These are phyloP conservation scores for Drosophila azteca DNA, from an alignment of 1,140 invertebrate genomes.

Conservation along the genomic window DNA sequence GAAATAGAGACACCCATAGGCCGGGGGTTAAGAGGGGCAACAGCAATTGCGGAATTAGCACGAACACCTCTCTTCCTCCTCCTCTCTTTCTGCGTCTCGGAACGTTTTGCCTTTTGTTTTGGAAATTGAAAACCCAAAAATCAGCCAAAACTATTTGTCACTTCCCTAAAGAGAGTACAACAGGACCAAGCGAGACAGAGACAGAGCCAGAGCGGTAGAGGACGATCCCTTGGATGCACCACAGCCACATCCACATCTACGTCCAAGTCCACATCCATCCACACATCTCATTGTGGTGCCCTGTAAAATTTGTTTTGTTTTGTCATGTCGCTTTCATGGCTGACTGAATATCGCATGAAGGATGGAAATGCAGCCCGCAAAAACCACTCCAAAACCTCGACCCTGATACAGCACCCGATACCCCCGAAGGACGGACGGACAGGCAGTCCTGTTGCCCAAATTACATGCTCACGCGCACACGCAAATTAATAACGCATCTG, in stretches of 20 bases:
- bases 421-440: no score
- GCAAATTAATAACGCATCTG: conserved; percentile 83
- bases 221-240: neutral
- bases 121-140: conserved; percentile 54
- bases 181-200: no score
- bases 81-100: neutral
- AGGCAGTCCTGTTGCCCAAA: conserved; percentile 49
- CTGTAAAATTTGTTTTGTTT: conserved; percentile 80
- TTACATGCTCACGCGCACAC: conserved; percentile 83
- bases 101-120: conserved; percentile 51
- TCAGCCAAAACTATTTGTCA: conserved; percentile 62
- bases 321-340: conserved; percentile 82
- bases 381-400: conserved; percentile 23
- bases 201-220: neutral
- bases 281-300: conserved; percentile 47
- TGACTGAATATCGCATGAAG: conserved; percentile 59
- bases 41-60: conserved; percentile 76
- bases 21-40: conserved; percentile 36
- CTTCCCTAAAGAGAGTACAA: conserved; percentile 17
- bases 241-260: neutral
- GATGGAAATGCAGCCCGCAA: conserved; percentile 44
- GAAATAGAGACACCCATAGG: neutral
- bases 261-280: neutral
- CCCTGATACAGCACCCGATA: conserved; percentile 22
- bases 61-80: conserved; percentile 40